phyloP scores from a whole-genome alignment of 2,113 vertebrate species.

The Athene noctua region DNA sequence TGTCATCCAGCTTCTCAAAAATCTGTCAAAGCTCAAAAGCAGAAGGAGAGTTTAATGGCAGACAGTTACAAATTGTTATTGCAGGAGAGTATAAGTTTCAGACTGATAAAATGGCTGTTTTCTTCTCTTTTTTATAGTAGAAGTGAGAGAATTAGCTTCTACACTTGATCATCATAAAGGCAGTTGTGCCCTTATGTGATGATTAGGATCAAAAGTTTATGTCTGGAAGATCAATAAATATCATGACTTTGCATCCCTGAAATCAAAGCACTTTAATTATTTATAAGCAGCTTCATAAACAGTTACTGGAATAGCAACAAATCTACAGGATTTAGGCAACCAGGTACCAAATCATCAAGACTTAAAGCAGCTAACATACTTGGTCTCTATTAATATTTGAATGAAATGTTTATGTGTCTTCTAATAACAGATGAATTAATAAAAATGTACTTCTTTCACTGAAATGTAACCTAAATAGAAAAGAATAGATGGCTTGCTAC shows the following conservation, averaged over 20 bases:
- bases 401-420: background rate
- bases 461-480: background rate
- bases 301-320: background rate
- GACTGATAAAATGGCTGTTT: background rate
- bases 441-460: background rate
- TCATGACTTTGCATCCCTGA: background rate
- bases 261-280: background rate
- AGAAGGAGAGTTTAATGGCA: background rate
- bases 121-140: background rate
- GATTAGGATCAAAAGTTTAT: background rate
- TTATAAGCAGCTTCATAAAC: background rate
- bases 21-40: background rate
- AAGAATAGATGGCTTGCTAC: background rate
- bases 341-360: background rate
- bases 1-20: conserved; percentile 22
- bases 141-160: background rate
- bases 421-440: background rate
- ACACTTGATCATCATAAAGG: background rate
- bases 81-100: background rate
- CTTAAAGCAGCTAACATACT: background rate
- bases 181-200: background rate
- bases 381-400: background rate
- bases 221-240: background rate
- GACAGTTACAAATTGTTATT: background rate
- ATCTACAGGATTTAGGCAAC: background rate